Base-by-base conservation (phyloP, 2,888 invertebrate genomes). In the Thymelicus acteon region DNA sequence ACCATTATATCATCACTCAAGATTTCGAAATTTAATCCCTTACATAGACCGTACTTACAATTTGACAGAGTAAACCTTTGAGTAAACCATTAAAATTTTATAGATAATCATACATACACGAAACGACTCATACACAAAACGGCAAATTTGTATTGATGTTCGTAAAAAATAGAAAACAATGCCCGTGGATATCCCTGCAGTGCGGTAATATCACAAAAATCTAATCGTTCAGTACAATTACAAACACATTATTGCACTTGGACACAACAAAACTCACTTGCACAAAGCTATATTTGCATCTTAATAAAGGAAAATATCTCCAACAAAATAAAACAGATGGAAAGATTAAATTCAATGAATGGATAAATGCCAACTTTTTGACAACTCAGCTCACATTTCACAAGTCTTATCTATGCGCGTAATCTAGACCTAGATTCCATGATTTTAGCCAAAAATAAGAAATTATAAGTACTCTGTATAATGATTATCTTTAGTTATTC, bases 241-340 rank as follows among this genome's bases (percentile, higher is more conserved):
- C 15, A 52, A 49, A 0, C 15, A 15, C 4, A 15, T 19, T 19
- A 15, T 49, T 15, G 44, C 44, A 52, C 49, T 19, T 52, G 57
- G 31, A 57, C 31, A 44, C 54, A 62, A 54, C 7, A n/a, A 54
- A 61, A 47, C 52, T 61, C 57, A 62, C 57, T 12, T 40, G 15
- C 44, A 37, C 13, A 37, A 40, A 31, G 39, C 40, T n/a, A 49
- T 44, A 63, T 39, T 63, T 15, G n/a, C 40, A 60, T 61, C 62
- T 31, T 48, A 44, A 67, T 73, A 74, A 77, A 80, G 81, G 77
- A 87, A 89, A 90, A 88, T 88, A 87, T 84, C 85, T 83, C 84
- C 81, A 75, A 79, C 80, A 81, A 85, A 87, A 85, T 85, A 83
- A 82, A 91, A 89, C 89, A 91, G 90, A 90, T 90, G 90, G 90